These are phyloP conservation scores for Germaria angustata DNA, from an alignment of 2,888 invertebrate genomes.

Conservation along the genomic window DNA sequence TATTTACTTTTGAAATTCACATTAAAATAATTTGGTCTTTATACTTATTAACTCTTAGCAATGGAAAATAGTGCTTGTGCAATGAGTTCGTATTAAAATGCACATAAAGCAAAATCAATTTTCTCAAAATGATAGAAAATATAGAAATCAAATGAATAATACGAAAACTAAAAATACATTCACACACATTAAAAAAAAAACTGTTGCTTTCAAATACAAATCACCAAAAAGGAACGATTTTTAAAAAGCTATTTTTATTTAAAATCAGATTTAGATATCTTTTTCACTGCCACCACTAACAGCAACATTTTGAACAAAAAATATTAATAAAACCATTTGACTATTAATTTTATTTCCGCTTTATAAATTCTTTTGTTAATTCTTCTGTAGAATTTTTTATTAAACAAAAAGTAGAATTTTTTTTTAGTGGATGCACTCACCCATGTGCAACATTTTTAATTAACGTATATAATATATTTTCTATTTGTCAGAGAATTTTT, in stretches of 20 bases:
- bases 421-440: background rate
- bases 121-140: constrained; percentile 78
- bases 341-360: constrained; percentile 35
- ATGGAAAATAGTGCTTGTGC: constrained; percentile 73
- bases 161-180: constrained; percentile 53
- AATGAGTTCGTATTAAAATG: constrained; percentile 77
- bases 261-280: constrained; percentile 60
- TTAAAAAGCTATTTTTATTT: constrained; percentile 59
- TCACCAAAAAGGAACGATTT: background rate
- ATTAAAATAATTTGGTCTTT: too few species aligned
- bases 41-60: constrained; percentile 71
- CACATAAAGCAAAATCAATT: constrained; percentile 73
- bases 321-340: too few species aligned
- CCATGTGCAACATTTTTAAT: too few species aligned
- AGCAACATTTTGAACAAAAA: constrained; percentile 35
- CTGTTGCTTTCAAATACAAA: constrained; percentile 53
- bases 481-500: too few species aligned
- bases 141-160: constrained; percentile 36
- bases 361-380: constrained; percentile 54
- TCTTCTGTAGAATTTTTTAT: constrained; percentile 40
- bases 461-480: too few species aligned
- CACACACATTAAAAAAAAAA: constrained; percentile 43
- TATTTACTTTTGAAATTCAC: background rate
- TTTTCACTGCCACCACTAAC: constrained; percentile 40
- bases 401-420: constrained; percentile 36